These are phyloP conservation scores for Amniataba percoides DNA, from an alignment of 2,797 vertebrate genomes.

Conservation along the genomic window DNA sequence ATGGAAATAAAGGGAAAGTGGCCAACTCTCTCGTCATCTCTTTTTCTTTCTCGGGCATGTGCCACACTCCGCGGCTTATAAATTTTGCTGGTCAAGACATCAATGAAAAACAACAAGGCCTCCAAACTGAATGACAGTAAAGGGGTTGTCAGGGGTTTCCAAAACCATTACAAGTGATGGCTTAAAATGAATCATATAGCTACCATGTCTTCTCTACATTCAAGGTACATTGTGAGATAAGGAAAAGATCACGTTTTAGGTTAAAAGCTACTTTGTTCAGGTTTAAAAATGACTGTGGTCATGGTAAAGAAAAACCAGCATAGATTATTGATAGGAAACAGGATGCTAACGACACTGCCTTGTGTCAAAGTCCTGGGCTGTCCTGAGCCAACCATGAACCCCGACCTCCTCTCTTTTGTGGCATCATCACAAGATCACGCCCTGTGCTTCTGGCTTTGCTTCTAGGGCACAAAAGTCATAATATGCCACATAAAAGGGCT, in stretches of 20 bases:
- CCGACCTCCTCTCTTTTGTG: not conserved
- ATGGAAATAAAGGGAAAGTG: slow-evolving; percentile 29
- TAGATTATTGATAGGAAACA: not conserved
- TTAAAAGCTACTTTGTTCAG: not conserved
- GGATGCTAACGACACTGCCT: not conserved
- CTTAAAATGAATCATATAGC: not conserved
- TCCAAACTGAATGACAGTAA: not conserved
- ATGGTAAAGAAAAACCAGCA: not conserved
- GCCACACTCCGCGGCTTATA: not conserved
- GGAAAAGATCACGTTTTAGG: not conserved
- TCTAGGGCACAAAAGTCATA: not conserved
- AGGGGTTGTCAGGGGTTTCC: not conserved
- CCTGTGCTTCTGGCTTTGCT: not conserved
- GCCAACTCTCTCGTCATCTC: slow-evolving; percentile 23
- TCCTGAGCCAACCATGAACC: not conserved
- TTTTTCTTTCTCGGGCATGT: slow-evolving; percentile 23
- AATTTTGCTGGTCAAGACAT: not conserved
- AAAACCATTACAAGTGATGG: not conserved
- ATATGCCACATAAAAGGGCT: not conserved
- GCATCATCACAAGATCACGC: not conserved
- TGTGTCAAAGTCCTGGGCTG: not conserved
- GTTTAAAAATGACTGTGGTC: not conserved
- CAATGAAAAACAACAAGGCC: slow-evolving; percentile 16
- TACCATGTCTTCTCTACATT: too few relatives aligned
- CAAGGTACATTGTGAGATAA: not conserved